Base-by-base conservation (phyloP, 2,113 vertebrate species). In the Lethenteron camtschaticum region DNA sequence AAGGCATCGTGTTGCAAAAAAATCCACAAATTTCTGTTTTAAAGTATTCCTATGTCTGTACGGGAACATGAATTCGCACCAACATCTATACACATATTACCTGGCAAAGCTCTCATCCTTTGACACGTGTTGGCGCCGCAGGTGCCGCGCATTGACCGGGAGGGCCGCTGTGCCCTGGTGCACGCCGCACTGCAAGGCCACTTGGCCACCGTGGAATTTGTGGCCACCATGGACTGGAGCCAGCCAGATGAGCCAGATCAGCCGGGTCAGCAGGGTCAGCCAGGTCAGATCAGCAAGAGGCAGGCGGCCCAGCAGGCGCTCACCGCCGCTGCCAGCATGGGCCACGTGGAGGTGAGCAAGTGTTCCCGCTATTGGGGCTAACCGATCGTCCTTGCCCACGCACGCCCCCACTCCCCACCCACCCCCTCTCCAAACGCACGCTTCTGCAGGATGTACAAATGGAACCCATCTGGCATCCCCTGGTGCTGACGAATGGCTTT, bases 141-240 rank as follows among this genome's bases (percentile, higher is more conserved):
- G 94, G 87, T 99, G 77, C 90, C 96, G 79, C 89, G 95, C 72
- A 73, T 96, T 78, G 94, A 99, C 77, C 95, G 88, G 74, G 96
- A 95, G 0, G 87, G 89, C 9, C 94, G 96, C 80, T 99, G 94
- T 16, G 88, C 92, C 3, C 78, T 99, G 77, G 92, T 99, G 9
- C 94, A 96, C 1, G 90, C 94, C 0, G 90, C 94, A n/a, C 85
- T 96, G 57, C 77, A 89, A 73, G 92, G 94, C 63, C 92, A 97
- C 80, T 77, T 95, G 81, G 94, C 96, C 72, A 87, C 96, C 70
- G 88, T 95, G 73, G 95, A 90, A 78, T 97, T 86, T 76, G 77
- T 99, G 72, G 90, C 96, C 81, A 89, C 95, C 70, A 86, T 85
- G 0, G 90, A 99, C 78, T 99, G 94, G 94, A 82, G 81, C 68